phyloP scores from a whole-genome alignment of 2,888 invertebrate genomes.

The Himalopsyche tibetana region DNA sequence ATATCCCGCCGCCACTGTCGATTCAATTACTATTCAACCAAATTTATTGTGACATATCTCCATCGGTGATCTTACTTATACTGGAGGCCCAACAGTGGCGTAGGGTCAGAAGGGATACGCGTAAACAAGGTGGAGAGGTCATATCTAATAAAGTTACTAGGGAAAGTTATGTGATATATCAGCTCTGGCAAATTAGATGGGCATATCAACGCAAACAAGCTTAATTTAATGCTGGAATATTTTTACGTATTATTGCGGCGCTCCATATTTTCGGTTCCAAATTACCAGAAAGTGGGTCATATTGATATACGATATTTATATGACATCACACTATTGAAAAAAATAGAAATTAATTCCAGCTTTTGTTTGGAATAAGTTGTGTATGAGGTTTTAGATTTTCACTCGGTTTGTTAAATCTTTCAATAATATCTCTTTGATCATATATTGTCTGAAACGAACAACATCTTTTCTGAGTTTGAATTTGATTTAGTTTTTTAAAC shows the following conservation, averaged over 20 bases:
- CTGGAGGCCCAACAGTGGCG: conserved; percentile 20
- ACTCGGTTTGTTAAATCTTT: too few species aligned
- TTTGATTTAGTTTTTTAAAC: too few species aligned
- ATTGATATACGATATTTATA: background rate
- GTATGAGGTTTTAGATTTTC: too few species aligned
- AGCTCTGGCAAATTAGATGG: conserved; percentile 29
- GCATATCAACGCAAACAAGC: conserved; percentile 24
- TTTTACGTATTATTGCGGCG: background rate
- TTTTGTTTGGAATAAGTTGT: too few species aligned
- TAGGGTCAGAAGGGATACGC: conserved; percentile 26
- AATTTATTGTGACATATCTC: conserved; percentile 53
- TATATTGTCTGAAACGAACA: too few species aligned
- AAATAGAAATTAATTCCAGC: too few species aligned
- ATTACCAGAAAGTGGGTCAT: background rate
- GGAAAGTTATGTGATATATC: conserved; percentile 31
- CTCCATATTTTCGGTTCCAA: background rate
- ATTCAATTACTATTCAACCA: conserved; percentile 51
- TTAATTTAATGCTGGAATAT: background rate
- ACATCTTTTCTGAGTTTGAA: too few species aligned
- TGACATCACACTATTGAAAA: too few species aligned
- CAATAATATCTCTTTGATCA: too few species aligned
- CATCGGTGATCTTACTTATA: conserved; percentile 46
- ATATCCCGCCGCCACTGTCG: conserved; percentile 50
- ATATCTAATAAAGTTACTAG: conserved; percentile 23
- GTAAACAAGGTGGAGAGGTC: conserved; percentile 34